Evolutionary conservation across 1,140 invertebrate species (phyloP), one percentile per base, ranked within the genome.

Genomic region (Drosophila simulans): DNA sequence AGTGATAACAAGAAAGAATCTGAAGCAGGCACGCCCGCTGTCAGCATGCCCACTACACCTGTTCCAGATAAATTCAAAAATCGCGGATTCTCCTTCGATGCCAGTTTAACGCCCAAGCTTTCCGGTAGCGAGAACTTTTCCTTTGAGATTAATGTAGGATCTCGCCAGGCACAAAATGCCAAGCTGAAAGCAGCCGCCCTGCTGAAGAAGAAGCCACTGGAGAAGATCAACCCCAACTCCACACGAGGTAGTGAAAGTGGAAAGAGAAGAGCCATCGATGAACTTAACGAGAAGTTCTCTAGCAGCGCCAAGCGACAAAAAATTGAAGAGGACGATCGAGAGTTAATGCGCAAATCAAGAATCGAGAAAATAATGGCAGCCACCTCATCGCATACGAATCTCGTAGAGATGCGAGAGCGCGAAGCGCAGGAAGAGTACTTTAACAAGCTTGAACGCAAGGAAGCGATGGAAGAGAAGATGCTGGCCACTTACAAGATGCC

Each of bases 381-480:
- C 0, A 96, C 95, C 53, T 98, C 97, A 0, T 93, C 94, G 22
- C 97, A 98, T 92, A 93, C 93, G 5, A 95, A 96, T 91, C 93
- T 98, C 13, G 94, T 97, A 3, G 94, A 96, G 79, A 92, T 94
- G 70, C 94, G 95, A 31, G 95, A 98, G 52, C 93, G 95, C 53
- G 94, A 96, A 79, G 95, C 95, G 62, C 94, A 97, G 86, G 96
- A 97, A 15, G 95, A 97, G 77, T 98, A 99, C 91, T 99, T 98
- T 73, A 94, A 95, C 65, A 96, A 96, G 88, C 91, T 98, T 53
- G 97, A 98, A 92, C 95, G 95, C 70, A 98, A 97, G 88, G 98
- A 99, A 92, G 94, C 94, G 74, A 95, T 98, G 94, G 98, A 99
- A 91, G 96, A 98, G 58, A 98, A 98, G 93, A 98, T 99, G 97